Conservation (phyloP, 2,888 invertebrate genomes). For the Isoperla grammatica region DNA sequence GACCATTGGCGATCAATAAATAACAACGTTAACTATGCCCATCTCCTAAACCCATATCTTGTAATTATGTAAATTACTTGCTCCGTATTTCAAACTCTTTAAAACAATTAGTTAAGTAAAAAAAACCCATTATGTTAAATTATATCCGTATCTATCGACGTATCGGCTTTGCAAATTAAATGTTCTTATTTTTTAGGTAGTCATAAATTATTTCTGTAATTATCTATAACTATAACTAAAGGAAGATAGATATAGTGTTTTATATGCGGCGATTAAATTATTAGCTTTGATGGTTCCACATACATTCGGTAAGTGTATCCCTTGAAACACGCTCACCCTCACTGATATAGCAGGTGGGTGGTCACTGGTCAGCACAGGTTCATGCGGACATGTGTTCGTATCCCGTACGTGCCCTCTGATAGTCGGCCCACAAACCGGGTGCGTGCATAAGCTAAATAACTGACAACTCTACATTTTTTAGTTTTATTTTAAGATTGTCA, state of each 20-base stretch:
- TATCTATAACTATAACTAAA: too few relatives aligned
- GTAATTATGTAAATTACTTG: background rate
- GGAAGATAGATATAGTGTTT: background rate
- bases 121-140: constrained; percentile 1
- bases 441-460: too few relatives aligned
- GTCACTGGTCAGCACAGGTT: too few relatives aligned
- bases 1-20: constrained; percentile 1
- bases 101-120: constrained; percentile 6
- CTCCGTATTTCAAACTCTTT: background rate
- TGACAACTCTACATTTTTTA: too few relatives aligned
- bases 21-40: background rate
- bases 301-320: too few relatives aligned
- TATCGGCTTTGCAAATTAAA: constrained; percentile 2
- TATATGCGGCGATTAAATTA: background rate
- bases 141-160: background rate
- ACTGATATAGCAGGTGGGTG: too few relatives aligned
- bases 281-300: too few relatives aligned
- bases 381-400: too few relatives aligned
- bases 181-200: background rate
- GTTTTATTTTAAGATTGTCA: too few relatives aligned
- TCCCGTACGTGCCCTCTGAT: too few relatives aligned
- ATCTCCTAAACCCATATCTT: background rate
- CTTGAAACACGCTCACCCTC: too few relatives aligned
- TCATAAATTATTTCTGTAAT: background rate
- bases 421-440: too few relatives aligned